phyloP scores from a whole-genome alignment of 2,797 vertebrate genomes.

The Taeniopygia guttata region DNA sequence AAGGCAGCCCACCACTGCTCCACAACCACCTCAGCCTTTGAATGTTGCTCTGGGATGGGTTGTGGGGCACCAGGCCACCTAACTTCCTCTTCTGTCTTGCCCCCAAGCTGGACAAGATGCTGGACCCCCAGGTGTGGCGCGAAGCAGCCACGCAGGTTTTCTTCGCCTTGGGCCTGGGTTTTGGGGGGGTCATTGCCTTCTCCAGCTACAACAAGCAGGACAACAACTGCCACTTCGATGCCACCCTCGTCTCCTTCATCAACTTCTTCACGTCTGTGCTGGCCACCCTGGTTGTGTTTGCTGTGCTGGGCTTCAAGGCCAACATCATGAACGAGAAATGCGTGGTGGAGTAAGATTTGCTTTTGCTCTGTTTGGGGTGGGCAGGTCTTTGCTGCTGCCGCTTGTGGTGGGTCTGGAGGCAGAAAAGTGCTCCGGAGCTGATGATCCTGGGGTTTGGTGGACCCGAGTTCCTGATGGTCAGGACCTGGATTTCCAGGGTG shows the following conservation, averaged over 20 bases:
- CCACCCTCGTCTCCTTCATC: slow-evolving; percentile 91
- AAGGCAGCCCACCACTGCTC: neutral
- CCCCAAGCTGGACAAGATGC: slow-evolving; percentile 92
- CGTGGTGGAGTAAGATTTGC: slow-evolving; percentile 84
- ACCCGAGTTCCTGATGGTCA: neutral
- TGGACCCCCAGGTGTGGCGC: slow-evolving; percentile 93
- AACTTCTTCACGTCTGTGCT: slow-evolving; percentile 94
- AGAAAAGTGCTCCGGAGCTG: neutral
- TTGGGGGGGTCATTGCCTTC: slow-evolving; percentile 95
- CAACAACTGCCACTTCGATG: slow-evolving; percentile 97
- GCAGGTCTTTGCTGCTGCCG: neutral
- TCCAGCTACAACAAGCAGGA: slow-evolving; percentile 97
- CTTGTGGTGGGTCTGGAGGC: neutral
- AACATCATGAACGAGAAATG: slow-evolving; percentile 98
- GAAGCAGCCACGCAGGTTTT: slow-evolving; percentile 96
- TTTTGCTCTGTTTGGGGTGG: neutral
- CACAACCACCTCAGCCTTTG: neutral
- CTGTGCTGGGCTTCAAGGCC: slow-evolving; percentile 96
- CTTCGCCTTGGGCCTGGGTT: slow-evolving; percentile 92
- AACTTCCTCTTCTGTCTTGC: neutral
- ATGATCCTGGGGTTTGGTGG: neutral
- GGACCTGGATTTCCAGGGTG: neutral
- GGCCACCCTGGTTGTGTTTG: slow-evolving; percentile 94
- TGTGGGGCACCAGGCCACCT: neutral
- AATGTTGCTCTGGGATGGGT: neutral